phyloP scores from a whole-genome alignment of 2,888 invertebrate genomes.

The Spisula solida region DNA sequence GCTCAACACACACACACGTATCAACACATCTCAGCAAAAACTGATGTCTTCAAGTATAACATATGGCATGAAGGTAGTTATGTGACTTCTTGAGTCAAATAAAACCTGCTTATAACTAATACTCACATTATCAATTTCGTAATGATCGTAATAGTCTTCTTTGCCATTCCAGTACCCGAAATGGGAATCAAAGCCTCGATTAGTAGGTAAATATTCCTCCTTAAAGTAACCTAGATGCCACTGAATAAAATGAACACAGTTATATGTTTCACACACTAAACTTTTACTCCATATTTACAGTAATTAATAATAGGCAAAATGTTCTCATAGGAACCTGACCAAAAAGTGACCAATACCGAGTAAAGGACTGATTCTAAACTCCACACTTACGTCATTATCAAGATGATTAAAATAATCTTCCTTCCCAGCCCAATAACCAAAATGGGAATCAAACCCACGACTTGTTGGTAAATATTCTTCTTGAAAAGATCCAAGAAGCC shows the following conservation, averaged over 20 bases:
- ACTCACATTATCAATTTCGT: slow-evolving; percentile 34
- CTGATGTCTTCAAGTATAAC: too few species aligned
- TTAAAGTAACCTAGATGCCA: slow-evolving; percentile 94
- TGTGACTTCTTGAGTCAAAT: too few species aligned
- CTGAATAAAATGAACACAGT: slow-evolving; percentile 73
- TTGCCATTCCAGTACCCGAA: slow-evolving; percentile 96
- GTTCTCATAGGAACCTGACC: too few species aligned
- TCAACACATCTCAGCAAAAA: too few species aligned
- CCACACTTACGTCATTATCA: slow-evolving; percentile 68
- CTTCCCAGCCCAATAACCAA: slow-evolving; percentile 96
- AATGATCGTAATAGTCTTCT: slow-evolving; percentile 95
- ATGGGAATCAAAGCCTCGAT: slow-evolving; percentile 93
- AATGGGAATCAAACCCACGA: slow-evolving; percentile 93
- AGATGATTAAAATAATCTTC: slow-evolving; percentile 96
- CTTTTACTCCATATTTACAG: too few species aligned
- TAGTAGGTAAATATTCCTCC: slow-evolving; percentile 92
- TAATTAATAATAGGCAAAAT: too few species aligned
- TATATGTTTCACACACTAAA: neutral
- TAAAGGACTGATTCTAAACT: neutral
- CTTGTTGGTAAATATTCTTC: slow-evolving; percentile 92
- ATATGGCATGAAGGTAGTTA: too few species aligned
- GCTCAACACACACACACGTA: too few species aligned
- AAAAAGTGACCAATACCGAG: neutral
- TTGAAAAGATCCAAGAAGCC: slow-evolving; percentile 94
- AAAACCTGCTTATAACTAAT: neutral